phyloP scores from a whole-genome alignment of 2,113 vertebrate species.

The Hiodon alosoides region DNA sequence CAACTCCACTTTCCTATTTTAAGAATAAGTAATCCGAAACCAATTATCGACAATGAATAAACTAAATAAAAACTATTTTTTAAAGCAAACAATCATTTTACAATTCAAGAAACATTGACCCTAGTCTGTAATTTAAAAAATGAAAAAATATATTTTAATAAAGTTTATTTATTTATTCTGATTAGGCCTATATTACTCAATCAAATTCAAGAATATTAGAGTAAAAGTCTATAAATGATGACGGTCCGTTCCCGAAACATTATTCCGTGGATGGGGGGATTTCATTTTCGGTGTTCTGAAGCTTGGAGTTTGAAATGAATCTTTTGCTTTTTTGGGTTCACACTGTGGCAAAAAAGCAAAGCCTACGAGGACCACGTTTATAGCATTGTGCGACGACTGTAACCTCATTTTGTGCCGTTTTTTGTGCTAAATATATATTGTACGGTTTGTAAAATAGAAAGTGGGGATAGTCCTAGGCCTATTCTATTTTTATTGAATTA shows the following conservation, averaged over 20 bases:
- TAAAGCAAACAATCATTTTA: no score
- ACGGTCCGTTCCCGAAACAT: slow-evolving; percentile 53
- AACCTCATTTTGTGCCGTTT: slow-evolving; percentile 19
- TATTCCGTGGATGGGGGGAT: slow-evolving; percentile 34
- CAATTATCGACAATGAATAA: no score
- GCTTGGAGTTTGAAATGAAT: slow-evolving; percentile 28
- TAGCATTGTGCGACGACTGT: slow-evolving; percentile 12
- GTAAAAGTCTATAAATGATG: slow-evolving; percentile 43
- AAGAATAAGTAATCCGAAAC: no score
- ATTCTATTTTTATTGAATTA: slow-evolving; percentile 57
- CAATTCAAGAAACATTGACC: no score
- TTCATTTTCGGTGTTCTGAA: slow-evolving; percentile 39
- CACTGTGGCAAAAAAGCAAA: slow-evolving; percentile 23
- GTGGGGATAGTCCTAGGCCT: slow-evolving; percentile 39
- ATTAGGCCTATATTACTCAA: background rate
- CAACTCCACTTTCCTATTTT: no score
- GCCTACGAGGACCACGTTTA: slow-evolving; percentile 12
- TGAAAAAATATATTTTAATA: background rate
- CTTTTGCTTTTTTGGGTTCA: slow-evolving; percentile 14
- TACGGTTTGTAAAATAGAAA: slow-evolving; percentile 12
- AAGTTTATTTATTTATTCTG: background rate
- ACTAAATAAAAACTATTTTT: no score
- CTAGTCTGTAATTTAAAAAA: background rate
- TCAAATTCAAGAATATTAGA: background rate
- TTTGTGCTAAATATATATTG: slow-evolving; percentile 2